These are phyloP conservation scores for Meles meles DNA, from an alignment of 2,113 vertebrate species.

Conservation along the genomic window DNA sequence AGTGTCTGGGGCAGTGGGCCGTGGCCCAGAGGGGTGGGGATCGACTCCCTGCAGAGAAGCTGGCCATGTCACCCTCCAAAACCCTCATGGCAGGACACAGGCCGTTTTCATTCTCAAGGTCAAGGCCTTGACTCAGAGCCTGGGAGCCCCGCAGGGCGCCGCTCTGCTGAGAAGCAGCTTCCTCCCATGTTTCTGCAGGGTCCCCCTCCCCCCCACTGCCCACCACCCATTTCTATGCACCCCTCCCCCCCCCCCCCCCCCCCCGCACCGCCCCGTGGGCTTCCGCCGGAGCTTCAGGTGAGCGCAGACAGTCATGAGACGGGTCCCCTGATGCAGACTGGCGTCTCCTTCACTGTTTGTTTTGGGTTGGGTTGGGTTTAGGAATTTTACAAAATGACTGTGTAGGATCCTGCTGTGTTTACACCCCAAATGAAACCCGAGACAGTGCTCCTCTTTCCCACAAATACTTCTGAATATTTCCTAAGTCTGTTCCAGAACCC, in stretches of 20 bases:
- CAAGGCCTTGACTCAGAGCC: constrained; percentile 45
- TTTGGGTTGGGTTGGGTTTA: neutral
- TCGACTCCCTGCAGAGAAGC: constrained; percentile 58
- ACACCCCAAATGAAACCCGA: neutral
- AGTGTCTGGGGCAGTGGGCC: constrained; percentile 61
- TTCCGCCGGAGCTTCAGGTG: no score
- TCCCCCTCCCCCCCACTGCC: neutral
- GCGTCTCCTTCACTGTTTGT: neutral
- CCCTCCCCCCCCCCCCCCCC: rapidly evolving
- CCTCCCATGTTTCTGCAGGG: neutral
- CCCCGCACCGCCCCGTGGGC: rapidly evolving
- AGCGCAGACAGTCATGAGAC: rapidly evolving
- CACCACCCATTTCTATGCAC: rapidly evolving
- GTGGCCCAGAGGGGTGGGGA: constrained; percentile 64
- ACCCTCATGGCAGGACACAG: constrained; percentile 61
- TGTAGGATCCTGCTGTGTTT: neutral
- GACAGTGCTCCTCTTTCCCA: neutral
- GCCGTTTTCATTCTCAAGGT: constrained; percentile 61
- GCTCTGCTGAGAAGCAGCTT: constrained; percentile 11
- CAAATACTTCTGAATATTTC: neutral
- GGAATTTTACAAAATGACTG: neutral
- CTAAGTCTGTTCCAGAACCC: neutral
- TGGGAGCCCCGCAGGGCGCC: neutral
- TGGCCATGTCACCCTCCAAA: constrained; percentile 62
- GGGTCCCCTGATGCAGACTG: rapidly evolving